Base-by-base conservation (phyloP, 2,888 invertebrate species). In the Hypercompe scribonia region DNA sequence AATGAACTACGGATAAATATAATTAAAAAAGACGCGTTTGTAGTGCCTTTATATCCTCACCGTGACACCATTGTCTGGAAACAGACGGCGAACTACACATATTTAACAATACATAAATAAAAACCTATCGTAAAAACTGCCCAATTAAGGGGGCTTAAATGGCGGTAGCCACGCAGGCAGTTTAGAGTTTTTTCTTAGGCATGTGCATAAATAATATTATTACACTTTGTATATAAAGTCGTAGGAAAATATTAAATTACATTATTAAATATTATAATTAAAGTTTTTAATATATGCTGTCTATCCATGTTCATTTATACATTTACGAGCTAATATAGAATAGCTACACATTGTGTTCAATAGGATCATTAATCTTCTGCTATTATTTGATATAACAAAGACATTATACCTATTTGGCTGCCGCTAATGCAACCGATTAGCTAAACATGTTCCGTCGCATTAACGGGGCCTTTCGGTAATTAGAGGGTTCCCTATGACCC, bases 21-120 rank as follows among this genome's bases (percentile, higher is more conserved):
- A 81, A 74, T 83, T 76, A 74, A 72, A 46, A 34, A 67, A 33
- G 58, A 67, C 77, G 70, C 78, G 79, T 64, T 36, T 77, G 86
- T 86, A 82, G 87, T 85, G 85, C 86, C 82, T 89, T 88, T 88
- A 88, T 86, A 82, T 82, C 82, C 82, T 75, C 76, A 82, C 83
- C 79, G 75, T 81, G 72, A 76, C 73, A 78, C 72, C 67, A 75
- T 83, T 85, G 82, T 87, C 78, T 81, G 79, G 74, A 76, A 78
- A 77, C 78, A 76, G 72, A 73, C 72, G 68, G 80, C 83, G 75
- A 75, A 81, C 78, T 78, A 74, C 72, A 80, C 80, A 84, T 86
- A 80, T 87, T 88, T 76, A 76, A 36, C 75, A 65, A 46, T 46
- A 46, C 21, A 42, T 42, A 42, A 18, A 42, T 42, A 42, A 42